These are phyloP conservation scores for Pogonomyrmex californicus DNA, from an alignment of 1,140 invertebrate genomes.

Conservation along the genomic window DNA sequence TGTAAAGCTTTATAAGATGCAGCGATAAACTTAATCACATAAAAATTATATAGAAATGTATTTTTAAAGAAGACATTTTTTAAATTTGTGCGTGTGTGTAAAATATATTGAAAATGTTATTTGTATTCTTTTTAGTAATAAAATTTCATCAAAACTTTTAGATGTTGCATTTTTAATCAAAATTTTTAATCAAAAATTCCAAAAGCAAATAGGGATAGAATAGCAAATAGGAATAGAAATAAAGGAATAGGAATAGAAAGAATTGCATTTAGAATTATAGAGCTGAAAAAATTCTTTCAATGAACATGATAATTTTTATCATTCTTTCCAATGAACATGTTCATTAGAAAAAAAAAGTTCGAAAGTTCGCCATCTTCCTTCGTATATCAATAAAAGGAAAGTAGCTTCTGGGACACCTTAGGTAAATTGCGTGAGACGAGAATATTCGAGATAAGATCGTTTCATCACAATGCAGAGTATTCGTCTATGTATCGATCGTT, in stretches of 20 bases:
- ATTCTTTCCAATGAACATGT: background rate
- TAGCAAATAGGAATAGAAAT: no score
- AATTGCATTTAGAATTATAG: background rate
- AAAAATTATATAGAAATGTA: no score
- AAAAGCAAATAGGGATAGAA: no score
- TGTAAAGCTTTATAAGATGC: no score
- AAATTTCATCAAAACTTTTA: no score
- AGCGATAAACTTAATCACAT: no score
- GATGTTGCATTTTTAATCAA: background rate
- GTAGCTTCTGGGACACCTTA: background rate
- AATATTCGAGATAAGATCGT: constrained; percentile 29
- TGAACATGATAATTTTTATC: no score
- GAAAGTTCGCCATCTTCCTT: background rate
- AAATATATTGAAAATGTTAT: no score
- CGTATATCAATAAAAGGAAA: background rate
- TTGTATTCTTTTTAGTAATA: no score
- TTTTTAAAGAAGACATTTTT: no score
- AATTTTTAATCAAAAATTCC: background rate
- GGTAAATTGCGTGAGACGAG: constrained; percentile 9
- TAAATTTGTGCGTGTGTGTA: no score
- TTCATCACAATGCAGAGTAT: constrained; percentile 6
- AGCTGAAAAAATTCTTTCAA: background rate
- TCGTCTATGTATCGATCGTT: constrained; percentile 30
- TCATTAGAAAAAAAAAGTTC: background rate
- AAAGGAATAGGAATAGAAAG: background rate